These are phyloP conservation scores for Takifugu ocellatus DNA, from an alignment of 2,797 vertebrate species.

Conservation along the genomic window DNA sequence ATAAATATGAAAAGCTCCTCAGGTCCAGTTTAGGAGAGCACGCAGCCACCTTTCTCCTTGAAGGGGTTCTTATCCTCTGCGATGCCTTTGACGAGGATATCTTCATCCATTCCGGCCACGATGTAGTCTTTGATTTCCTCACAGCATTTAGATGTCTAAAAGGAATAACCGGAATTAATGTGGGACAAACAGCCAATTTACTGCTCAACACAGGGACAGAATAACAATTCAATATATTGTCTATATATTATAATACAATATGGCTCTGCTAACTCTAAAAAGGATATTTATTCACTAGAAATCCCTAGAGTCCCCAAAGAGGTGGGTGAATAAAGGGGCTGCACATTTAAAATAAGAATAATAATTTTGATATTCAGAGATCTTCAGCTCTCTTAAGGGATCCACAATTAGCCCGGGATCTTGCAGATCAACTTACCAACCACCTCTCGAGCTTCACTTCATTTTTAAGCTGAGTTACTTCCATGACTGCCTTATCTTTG, in stretches of 20 bases:
- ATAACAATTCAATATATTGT: too few relatives aligned
- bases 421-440: conserved; percentile 75
- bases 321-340: conserved; percentile 1
- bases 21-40: conserved; percentile 81
- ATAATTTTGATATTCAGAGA: too few relatives aligned
- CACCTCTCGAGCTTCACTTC: conserved; percentile 89
- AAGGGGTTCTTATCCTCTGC: conserved; percentile 97
- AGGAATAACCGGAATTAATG: not conserved
- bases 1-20: conserved; percentile 51
- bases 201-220: too few relatives aligned
- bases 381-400: not conserved
- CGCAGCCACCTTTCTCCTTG: conserved; percentile 96
- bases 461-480: conserved; percentile 87
- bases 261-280: too few relatives aligned
- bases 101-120: conserved; percentile 85
- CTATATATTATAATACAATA: too few relatives aligned
- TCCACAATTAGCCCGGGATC: not conserved
- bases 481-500: conserved; percentile 90
- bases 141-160: conserved; percentile 93
- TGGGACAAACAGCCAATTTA: too few relatives aligned
- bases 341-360: too few relatives aligned
- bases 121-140: conserved; percentile 95
- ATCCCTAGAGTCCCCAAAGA: too few relatives aligned
- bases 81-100: conserved; percentile 91
- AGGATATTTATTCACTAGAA: too few relatives aligned